A percentile compares a stretch with the other conserved stretches of the same genome.
Conservation (phyloP, 2,113 vertebrate species). For the Centropus bengalensis region DNA sequence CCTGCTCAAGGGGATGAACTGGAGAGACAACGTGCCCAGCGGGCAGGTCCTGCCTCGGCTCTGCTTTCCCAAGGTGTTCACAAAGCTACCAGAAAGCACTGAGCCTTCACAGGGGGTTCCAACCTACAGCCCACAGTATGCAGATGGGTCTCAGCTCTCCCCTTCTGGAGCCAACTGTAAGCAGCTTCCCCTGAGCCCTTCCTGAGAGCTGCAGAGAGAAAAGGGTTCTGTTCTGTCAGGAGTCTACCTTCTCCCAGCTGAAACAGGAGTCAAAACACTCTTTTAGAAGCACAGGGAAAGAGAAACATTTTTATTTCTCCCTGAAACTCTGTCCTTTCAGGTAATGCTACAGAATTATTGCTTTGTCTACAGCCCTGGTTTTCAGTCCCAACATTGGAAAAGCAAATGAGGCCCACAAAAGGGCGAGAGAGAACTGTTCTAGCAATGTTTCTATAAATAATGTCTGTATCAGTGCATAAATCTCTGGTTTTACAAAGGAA, state of each 20-base stretch:
- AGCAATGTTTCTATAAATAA: slow-evolving; percentile 45
- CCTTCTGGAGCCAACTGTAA: background rate
- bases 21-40: background rate
- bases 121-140: background rate
- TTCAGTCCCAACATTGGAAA: slow-evolving; percentile 2
- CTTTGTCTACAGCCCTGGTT: slow-evolving; percentile 5
- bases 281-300: background rate
- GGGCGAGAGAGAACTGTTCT: slow-evolving; percentile 30
- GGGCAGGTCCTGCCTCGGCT: background rate
- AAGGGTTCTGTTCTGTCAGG: background rate
- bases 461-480: background rate
- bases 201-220: background rate
- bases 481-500: background rate
- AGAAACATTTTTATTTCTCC: slow-evolving; percentile 4
- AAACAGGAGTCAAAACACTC: background rate
- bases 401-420: slow-evolving; percentile 47
- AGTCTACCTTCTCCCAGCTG: background rate
- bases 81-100: background rate
- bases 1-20: background rate
- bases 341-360: slow-evolving; percentile 27
- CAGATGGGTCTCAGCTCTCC: background rate
- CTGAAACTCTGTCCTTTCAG: background rate
- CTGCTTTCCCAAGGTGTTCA: background rate
- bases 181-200: background rate
- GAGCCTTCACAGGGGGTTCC: background rate